These are phyloP conservation scores for Caenorhabditis imperialis DNA, from an alignment of 2,888 invertebrate species.

Conservation along the genomic window DNA sequence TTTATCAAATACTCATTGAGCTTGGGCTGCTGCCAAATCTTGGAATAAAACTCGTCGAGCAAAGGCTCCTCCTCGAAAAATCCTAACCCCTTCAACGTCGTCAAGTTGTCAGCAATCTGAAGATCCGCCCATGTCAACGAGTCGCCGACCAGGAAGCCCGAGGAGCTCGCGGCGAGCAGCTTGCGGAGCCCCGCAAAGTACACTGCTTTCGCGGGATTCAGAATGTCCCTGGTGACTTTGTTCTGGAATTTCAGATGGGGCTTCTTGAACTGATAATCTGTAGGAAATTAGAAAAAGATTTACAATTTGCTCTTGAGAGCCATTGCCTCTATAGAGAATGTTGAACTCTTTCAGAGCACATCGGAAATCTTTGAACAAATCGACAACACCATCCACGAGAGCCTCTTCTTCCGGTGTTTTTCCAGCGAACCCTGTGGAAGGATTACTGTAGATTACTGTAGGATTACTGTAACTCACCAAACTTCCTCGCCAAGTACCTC, in stretches of 20 bases:
- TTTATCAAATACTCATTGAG: neutral
- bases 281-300: too few species aligned
- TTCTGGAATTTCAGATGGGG: constrained; percentile 24
- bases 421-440: neutral
- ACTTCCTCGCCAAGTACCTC: constrained; percentile 28
- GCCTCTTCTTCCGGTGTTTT: neutral
- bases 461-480: constrained; percentile 13
- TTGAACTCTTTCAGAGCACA: too few species aligned
- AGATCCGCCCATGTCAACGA: too few species aligned
- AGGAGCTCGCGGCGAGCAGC: constrained; percentile 23
- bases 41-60: too few species aligned
- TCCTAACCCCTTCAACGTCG: constrained; percentile 8
- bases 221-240: constrained; percentile 10
- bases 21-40: neutral
- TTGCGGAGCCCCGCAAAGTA: constrained; percentile 18
- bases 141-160: constrained; percentile 40
- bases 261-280: too few species aligned
- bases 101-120: constrained; percentile 38
- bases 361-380: neutral
- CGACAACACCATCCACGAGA: neutral
- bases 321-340: too few species aligned
- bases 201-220: constrained; percentile 11
- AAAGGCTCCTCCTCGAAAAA: neutral
- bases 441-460: neutral
- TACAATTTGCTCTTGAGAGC: too few species aligned